Evolutionary conservation across 2,888 invertebrate genomes (phyloP).

Genomic region (Amiota mariae): DNA sequence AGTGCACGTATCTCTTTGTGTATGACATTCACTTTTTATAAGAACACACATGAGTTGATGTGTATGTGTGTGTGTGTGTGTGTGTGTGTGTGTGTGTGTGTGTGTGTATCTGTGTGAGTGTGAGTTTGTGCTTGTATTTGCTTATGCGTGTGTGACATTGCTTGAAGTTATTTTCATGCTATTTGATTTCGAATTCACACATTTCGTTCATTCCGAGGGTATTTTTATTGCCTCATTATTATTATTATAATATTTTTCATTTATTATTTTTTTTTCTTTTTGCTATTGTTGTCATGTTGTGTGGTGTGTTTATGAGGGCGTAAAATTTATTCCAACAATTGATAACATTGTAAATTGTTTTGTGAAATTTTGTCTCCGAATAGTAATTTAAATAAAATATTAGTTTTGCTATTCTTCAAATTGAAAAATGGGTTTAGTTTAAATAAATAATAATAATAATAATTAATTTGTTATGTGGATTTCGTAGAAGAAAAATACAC

Average conservation of each 20-base stretch:
- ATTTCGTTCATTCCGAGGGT: neutral
- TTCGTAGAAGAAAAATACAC: no score
- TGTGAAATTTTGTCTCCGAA: no score
- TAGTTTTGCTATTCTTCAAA: no score
- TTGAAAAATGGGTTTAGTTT: no score
- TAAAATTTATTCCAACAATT: no score
- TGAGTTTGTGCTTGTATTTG: neutral
- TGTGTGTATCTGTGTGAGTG: neutral
- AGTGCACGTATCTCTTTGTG: neutral
- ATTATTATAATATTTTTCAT: neutral
- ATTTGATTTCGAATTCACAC: conserved; percentile 21
- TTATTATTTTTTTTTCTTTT: neutral
- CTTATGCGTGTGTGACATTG: conserved; percentile 3
- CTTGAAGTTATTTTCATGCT: conserved; percentile 25
- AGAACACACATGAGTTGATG: no score
- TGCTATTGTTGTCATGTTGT: neutral
- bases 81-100: neutral
- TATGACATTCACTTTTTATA: conserved; percentile 5
- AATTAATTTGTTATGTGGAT: no score
- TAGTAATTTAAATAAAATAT: no score
- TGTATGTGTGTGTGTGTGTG: no score
- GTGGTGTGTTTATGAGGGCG: no score
- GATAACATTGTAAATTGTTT: no score
- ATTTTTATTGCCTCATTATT: neutral
- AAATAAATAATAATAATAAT: no score